Percentiles rank a stretch among this genome's conserved stretches.
phyloP scores from a whole-genome alignment of 2,888 invertebrate species.

The Tridacna crocea region DNA sequence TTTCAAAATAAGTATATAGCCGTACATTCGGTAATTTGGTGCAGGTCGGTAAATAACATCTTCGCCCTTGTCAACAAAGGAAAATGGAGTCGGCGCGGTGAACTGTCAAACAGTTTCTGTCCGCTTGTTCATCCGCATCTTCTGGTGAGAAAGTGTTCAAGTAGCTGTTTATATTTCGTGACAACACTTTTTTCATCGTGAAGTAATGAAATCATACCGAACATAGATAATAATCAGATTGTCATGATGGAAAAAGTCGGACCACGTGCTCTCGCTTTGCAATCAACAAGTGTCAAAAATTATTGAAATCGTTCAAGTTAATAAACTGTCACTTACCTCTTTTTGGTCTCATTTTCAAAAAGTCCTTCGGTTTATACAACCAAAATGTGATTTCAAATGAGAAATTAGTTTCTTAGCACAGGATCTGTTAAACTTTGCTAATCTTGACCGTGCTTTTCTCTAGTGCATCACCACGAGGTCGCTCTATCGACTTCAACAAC shows the following conservation, averaged over 20 bases:
- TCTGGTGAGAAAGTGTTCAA: too few species aligned
- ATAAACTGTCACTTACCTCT: slow-evolving; percentile 63
- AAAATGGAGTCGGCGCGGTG: slow-evolving; percentile 53
- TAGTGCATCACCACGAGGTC: slow-evolving; percentile 64
- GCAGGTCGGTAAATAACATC: neutral
- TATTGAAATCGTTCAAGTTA: slow-evolving; percentile 29
- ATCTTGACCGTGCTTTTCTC: too few species aligned
- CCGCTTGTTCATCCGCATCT: too few species aligned
- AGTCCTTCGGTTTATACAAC: neutral
- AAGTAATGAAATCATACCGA: too few species aligned
- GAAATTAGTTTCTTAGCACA: too few species aligned
- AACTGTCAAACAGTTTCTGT: slow-evolving; percentile 48
- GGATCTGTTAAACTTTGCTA: too few species aligned
- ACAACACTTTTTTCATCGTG: too few species aligned
- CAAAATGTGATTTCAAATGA: too few species aligned
- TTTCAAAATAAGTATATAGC: too few species aligned
- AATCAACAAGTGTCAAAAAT: slow-evolving; percentile 59
- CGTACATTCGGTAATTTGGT: too few species aligned
- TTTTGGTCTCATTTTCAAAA: slow-evolving; percentile 60
- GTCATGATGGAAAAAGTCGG: neutral
- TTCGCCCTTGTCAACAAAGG: slow-evolving; percentile 50
- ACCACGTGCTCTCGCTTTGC: slow-evolving; percentile 58
- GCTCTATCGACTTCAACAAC: slow-evolving; percentile 50
- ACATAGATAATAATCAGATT: neutral
- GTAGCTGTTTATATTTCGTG: too few species aligned